Evolutionary conservation across 30 jellyfish, hydroid and myxozoan genomes (phyloP).

Genomic region (Chrysaora quinquecirrha): DNA sequence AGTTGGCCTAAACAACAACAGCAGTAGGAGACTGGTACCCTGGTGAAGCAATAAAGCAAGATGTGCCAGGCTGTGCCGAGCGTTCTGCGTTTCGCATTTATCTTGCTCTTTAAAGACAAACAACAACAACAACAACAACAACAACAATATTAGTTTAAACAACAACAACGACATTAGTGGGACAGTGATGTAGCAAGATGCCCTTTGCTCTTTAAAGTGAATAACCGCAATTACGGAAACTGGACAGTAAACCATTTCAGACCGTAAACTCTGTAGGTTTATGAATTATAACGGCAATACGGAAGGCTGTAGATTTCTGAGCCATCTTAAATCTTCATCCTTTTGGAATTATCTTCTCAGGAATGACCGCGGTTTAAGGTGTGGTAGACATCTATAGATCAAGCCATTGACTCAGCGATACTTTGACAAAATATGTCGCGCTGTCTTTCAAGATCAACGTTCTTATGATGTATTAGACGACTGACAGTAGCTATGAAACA

Average conservation of each 20-base stretch:
- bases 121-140: too few species aligned
- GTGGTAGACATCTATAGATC: conserved; percentile 42
- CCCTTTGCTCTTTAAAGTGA: too few species aligned
- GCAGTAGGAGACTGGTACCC: too few species aligned
- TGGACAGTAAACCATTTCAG: neutral
- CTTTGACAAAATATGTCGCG: neutral
- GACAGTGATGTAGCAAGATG: too few species aligned
- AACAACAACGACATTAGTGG: too few species aligned
- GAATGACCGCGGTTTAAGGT: conserved; percentile 29
- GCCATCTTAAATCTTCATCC: neutral
- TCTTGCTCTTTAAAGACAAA: too few species aligned
- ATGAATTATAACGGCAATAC: neutral
- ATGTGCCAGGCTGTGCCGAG: too few species aligned
- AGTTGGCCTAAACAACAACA: too few species aligned
- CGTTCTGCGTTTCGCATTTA: too few species aligned
- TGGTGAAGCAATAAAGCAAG: too few species aligned
- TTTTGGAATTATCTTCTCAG: neutral
- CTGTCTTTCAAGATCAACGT: conserved; percentile 11
- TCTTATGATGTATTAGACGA: neutral
- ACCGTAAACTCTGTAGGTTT: neutral
- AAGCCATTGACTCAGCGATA: neutral
- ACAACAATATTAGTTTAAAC: too few species aligned
- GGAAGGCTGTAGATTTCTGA: neutral
- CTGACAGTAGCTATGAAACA: neutral
- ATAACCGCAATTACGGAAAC: too few species aligned